These are phyloP conservation scores for Habrosyne pyritoides DNA, from an alignment of 2,888 invertebrate genomes.

Conservation along the genomic window DNA sequence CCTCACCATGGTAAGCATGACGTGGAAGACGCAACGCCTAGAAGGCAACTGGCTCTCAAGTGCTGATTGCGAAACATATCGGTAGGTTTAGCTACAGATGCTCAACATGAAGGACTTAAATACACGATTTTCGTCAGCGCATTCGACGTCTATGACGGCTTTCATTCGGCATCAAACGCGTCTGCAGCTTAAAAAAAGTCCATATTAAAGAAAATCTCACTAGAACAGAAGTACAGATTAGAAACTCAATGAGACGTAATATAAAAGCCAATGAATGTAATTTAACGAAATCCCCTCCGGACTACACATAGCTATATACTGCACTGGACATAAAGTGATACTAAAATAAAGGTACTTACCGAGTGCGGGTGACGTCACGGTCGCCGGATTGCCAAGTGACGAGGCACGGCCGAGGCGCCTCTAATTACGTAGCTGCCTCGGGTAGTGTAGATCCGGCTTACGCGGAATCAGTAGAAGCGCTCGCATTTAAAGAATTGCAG, in stretches of 20 bases:
- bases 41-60: no score
- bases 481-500: conserved; percentile 5
- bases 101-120: no score
- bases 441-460: not conserved
- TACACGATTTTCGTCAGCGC: no score
- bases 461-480: not conserved
- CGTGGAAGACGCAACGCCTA: no score
- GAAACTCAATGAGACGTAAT: not conserved
- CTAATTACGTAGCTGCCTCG: not conserved
- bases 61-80: no score
- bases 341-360: conserved; percentile 3
- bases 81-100: no score
- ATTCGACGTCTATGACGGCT: no score
- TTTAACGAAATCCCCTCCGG: not conserved
- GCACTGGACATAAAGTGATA: conserved; percentile 1
- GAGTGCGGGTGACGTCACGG: not conserved
- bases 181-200: no score
- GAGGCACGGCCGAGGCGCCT: not conserved
- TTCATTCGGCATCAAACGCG: no score
- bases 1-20: no score
- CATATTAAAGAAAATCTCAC: not conserved
- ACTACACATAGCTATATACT: not conserved
- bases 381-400: not conserved
- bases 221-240: not conserved
- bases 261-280: conserved; percentile 1